phyloP scores from a whole-genome alignment of 2,797 vertebrate genomes.

The Novumbra hubbsi region DNA sequence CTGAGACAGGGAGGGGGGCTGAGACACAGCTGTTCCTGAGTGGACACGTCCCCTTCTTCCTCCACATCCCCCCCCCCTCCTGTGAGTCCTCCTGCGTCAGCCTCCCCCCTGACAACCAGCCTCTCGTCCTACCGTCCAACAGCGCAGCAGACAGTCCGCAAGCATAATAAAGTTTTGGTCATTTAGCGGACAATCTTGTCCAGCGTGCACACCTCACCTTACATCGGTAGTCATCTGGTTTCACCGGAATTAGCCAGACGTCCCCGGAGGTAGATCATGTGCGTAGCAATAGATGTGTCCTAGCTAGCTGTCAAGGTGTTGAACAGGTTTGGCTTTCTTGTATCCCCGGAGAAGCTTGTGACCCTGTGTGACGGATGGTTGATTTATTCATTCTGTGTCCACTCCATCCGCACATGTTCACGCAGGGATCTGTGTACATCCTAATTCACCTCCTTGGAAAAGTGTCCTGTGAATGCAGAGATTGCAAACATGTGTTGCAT shows the following conservation, averaged over 20 bases:
- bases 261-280: slow-evolving; percentile 64
- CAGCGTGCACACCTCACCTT: slow-evolving; percentile 31
- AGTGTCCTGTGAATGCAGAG: too few relatives aligned
- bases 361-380: not conserved
- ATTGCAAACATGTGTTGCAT: too few relatives aligned
- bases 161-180: too few relatives aligned
- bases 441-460: too few relatives aligned
- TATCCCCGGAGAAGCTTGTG: not conserved
- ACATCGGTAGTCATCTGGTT: slow-evolving; percentile 63
- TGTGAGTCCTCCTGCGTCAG: slow-evolving; percentile 44
- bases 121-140: too few relatives aligned
- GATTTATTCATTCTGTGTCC: not conserved
- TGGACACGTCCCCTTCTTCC: slow-evolving; percentile 31
- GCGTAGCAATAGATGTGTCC: slow-evolving; percentile 65
- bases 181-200: too few relatives aligned
- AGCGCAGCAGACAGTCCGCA: slow-evolving; percentile 25
- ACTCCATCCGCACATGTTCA: too few relatives aligned
- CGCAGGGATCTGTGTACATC: too few relatives aligned
- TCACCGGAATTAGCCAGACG: slow-evolving; percentile 70
- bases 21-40: slow-evolving; percentile 46
- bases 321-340: slow-evolving; percentile 49
- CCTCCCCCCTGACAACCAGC: too few relatives aligned
- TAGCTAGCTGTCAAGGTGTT: slow-evolving; percentile 59
- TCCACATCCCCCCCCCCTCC: not conserved
- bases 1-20: slow-evolving; percentile 39